Evolutionary conservation across 2,113 vertebrate genomes (phyloP).

Genomic region (Plestiodon gilberti): DNA sequence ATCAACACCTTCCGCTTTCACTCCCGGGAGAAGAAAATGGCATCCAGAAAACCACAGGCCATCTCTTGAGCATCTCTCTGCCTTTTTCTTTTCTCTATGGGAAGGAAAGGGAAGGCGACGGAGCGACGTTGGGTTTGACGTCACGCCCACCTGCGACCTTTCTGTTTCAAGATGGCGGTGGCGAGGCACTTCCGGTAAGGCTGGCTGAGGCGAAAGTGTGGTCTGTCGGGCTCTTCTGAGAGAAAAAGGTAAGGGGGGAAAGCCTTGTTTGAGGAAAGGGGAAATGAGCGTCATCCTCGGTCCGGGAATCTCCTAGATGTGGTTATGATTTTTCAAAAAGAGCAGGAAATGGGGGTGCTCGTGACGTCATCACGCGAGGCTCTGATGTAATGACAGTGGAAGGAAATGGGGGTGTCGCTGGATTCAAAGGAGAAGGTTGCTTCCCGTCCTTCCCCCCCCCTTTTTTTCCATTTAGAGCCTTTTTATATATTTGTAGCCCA

Average conservation of each 20-base stretch:
- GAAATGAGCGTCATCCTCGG: rapidly evolving
- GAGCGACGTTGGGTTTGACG: neutral
- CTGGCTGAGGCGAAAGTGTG: neutral
- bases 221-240: no score
- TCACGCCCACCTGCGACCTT: neutral
- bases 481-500: no score
- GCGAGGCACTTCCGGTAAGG: neutral
- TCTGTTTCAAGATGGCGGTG: constrained; percentile 11
- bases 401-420: no score
- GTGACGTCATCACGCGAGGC: neutral
- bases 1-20: no score
- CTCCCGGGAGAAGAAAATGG: no score
- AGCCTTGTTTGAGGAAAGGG: rapidly evolving
- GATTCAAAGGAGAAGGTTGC: no score
- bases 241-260: neutral
- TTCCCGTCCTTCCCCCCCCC: no score
- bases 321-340: no score
- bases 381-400: neutral
- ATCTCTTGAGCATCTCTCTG: neutral
- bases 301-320: neutral
- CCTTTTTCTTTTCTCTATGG: neutral
- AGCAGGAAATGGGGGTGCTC: no score
- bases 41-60: no score
- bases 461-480: no score
- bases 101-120: neutral